These are phyloP conservation scores for Baronia brevicornis DNA, from an alignment of 2,888 invertebrate species.

Conservation along the genomic window DNA sequence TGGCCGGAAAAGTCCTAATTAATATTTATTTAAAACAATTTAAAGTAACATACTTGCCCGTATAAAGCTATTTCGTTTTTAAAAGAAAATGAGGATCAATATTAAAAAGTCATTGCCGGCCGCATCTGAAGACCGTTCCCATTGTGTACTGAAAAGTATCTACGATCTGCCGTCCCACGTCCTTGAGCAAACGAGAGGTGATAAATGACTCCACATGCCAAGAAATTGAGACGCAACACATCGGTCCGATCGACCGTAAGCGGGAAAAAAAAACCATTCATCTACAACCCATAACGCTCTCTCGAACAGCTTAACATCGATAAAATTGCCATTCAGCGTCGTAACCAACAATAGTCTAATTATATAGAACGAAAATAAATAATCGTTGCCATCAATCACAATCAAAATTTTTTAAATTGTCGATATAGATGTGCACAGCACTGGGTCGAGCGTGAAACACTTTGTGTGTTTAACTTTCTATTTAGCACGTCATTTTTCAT, in stretches of 20 bases:
- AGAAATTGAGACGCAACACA: constrained; percentile 43
- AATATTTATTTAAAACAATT: not conserved
- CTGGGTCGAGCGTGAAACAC: constrained; percentile 5
- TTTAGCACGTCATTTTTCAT: no score
- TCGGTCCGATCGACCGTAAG: constrained; percentile 31
- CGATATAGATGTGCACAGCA: constrained; percentile 1
- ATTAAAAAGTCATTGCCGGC: constrained; percentile 6
- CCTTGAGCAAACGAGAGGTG: constrained; percentile 56
- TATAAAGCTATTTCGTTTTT: no score
- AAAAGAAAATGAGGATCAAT: constrained; percentile 2
- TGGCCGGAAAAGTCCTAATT: no score
- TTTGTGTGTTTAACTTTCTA: constrained; percentile 10
- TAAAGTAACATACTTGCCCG: not conserved
- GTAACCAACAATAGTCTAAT: constrained; percentile 60
- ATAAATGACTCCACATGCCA: constrained; percentile 50
- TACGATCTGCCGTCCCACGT: constrained; percentile 35
- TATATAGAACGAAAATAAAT: constrained; percentile 46
- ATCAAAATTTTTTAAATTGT: constrained; percentile 5
- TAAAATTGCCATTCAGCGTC: constrained; percentile 38
- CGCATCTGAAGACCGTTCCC: constrained; percentile 14
- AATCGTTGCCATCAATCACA: constrained; percentile 49
- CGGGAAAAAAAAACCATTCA: constrained; percentile 43
- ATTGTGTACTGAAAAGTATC: constrained; percentile 25
- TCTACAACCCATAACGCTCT: constrained; percentile 23
- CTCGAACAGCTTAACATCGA: constrained; percentile 34